These are phyloP conservation scores for Romanomermis culicivorax DNA, from an alignment of 2,888 invertebrate genomes.

Conservation along the genomic window DNA sequence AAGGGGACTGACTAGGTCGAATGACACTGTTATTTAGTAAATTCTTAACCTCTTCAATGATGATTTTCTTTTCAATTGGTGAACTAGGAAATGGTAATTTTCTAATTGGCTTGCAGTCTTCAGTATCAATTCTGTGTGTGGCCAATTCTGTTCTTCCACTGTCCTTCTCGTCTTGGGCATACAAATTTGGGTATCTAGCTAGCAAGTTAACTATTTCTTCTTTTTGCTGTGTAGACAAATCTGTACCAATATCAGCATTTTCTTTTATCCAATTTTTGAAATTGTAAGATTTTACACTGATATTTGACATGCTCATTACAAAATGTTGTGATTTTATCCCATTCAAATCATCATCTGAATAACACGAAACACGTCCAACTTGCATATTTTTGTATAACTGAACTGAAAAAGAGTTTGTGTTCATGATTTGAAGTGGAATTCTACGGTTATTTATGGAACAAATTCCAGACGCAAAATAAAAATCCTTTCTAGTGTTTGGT, in stretches of 20 bases:
- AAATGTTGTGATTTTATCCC: no score
- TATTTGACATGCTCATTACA: no score
- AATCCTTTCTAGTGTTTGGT: neutral
- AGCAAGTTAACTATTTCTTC: neutral
- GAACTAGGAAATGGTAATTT: neutral
- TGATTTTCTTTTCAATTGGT: neutral
- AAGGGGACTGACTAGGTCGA: conserved; percentile 1
- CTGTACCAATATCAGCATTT: neutral
- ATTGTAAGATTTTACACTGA: no score
- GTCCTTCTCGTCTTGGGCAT: neutral
- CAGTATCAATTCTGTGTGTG: neutral
- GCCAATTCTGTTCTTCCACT: neutral
- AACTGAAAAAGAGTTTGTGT: no score
- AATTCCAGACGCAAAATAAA: neutral
- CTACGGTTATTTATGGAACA: no score
- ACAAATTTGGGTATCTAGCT: neutral
- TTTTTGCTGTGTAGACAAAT: neutral
- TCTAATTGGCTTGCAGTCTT: neutral
- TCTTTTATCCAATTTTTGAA: no score
- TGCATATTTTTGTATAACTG: neutral
- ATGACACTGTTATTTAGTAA: neutral
- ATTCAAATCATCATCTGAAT: no score
- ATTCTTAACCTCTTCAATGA: neutral
- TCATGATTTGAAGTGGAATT: no score
- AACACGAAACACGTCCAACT: neutral